Base-by-base conservation (phyloP, 1,140 invertebrate genomes). In the Drosophila busckii region DNA sequence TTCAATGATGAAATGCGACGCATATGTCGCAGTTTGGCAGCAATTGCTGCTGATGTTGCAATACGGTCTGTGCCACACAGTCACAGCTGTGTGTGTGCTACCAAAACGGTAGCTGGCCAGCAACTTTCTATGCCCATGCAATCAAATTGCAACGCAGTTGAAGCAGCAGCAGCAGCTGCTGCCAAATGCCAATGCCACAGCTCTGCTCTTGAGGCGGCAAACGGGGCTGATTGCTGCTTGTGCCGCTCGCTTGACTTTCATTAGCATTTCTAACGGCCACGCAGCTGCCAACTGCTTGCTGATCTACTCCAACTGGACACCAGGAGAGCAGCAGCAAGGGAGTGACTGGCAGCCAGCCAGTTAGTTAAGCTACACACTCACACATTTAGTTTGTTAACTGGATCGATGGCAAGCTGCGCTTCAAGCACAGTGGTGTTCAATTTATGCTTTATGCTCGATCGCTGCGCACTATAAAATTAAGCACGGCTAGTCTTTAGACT, bases 251-350 rank as follows among this genome's bases (percentile, higher is more conserved):
- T 50, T 70, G 75, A 70, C 75, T 82, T 82, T 82, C 75, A 82
- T 82, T 82, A 82, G 75, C 75, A 82, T 82, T 82, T 82, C 75
- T 82, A 82, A 82, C 75, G 75, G 75, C 75, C 75, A 75, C 75
- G 75, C 75, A 82, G 75, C 75, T 82, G 75, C 59, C 60, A 66
- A 45, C 52, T 71, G 63, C 54, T 45, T 12, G 38, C 48, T 56
- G 59, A 54, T 69, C 65, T 64, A 63, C 70, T 66, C 19, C 45
- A 23, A 5, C 20, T 31, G 31, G 15, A 42, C 56, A 45, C 42
- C n/a, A n/a, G n/a, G n/a, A n/a, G n/a, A n/a, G n/a, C n/a, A n/a
- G n/a, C n/a, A n/a, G n/a, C n/a, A n/a, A n/a, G n/a, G n/a, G n/a
- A n/a, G n/a, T n/a, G n/a, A n/a, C n/a, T n/a, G n/a, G n/a, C n/a